Evolutionary conservation across 2,888 invertebrate species (phyloP), one percentile per base, ranked within the genome.

Genomic region (Oscheius sp.): DNA sequence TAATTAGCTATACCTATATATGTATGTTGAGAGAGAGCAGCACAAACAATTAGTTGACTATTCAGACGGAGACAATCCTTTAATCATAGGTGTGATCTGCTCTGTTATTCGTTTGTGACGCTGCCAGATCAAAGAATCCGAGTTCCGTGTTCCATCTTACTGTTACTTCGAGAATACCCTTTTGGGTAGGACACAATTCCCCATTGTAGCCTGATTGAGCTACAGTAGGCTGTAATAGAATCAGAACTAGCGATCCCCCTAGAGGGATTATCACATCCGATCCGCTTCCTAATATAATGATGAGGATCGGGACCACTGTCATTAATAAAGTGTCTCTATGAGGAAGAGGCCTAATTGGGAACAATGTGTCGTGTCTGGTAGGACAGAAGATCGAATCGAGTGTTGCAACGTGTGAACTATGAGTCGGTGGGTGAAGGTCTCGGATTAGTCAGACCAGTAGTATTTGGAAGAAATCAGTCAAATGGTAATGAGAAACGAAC

Each of bases 181-280:
- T 65, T 65, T 42, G 63, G 63, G 11, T 21, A 1, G 3, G 48
- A 29, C 51, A 70, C 70, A 70, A 70, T 70, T 70, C 70, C 70
- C 70, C 47, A 70, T 70, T 70, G 70, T 70, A 10, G 48, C 58
- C 70, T 70, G 70, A 59, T 70, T 59, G 70, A 42, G 29, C 55
- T 70, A 70, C 70, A 70, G 70, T 70, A 70, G 70, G n/a, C 70
- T 35, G 32, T 70, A 70, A 70, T 70, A 32, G 70, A 70, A 70
- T 70, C 70, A 35, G 35, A 58, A 11, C 48, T 10, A 9, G 29
- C 42, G 60, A 35, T 60, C 60, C 60, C 60, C 42, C 35, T 13
- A 33, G 60, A 37, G 60, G 60, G 60, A 60, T 60, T 60, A 60
- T 60, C 60, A 60, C 35, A 35, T 37, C 37, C 60, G n/a, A 58